Evolutionary conservation across 2,888 invertebrate species (phyloP).

Genomic region (Rhimphoctona megacephalus): DNA sequence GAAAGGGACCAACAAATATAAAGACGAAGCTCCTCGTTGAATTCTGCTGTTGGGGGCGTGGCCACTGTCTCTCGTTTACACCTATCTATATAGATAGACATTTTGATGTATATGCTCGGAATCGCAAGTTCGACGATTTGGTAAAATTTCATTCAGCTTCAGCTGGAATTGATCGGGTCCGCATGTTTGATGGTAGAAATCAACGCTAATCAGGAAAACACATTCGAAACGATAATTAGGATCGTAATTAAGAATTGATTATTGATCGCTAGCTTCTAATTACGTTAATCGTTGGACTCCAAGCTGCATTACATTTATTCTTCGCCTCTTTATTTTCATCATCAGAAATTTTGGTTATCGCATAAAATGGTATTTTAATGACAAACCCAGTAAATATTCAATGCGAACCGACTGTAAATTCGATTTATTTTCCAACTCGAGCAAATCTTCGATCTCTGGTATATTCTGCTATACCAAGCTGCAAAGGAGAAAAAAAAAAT

Average conservation of each 20-base stretch:
- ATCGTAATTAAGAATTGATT: neutral
- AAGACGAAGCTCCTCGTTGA: slow-evolving; percentile 51
- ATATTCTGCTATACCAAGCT: slow-evolving; percentile 2
- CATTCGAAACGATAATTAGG: neutral
- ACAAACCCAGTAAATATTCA: neutral
- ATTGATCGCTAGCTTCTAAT: neutral
- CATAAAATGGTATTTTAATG: neutral
- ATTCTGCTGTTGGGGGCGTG: slow-evolving; percentile 59
- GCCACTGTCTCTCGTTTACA: slow-evolving; percentile 43
- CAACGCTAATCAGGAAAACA: neutral
- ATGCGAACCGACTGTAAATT: neutral
- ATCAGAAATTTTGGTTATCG: neutral
- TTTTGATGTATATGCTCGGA: neutral
- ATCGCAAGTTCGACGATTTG: neutral
- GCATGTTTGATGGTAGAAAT: neutral
- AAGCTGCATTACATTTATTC: neutral
- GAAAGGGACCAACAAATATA: slow-evolving; percentile 43
- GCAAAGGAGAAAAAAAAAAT: neutral
- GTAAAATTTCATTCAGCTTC: neutral
- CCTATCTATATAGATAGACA: neutral
- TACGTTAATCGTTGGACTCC: neutral
- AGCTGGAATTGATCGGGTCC: neutral
- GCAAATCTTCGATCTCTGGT: slow-evolving; percentile 11
- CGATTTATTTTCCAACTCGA: slow-evolving; percentile 17
- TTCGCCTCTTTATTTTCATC: neutral